Conservation (phyloP, 2,888 invertebrate species). For the Watsonalla cultraria region DNA sequence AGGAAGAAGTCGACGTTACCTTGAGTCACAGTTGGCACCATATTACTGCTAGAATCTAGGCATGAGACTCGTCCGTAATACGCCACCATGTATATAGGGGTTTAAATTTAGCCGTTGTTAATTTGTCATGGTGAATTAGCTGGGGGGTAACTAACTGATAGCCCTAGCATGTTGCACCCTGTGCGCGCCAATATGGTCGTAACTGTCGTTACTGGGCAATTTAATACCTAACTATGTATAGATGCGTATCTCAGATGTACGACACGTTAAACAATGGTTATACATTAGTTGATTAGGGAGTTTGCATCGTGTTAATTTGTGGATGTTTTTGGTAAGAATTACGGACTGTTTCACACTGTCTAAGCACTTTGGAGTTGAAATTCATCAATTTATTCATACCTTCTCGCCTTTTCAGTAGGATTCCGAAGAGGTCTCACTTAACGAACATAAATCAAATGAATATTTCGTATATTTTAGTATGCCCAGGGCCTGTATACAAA, state of each 20-base stretch:
- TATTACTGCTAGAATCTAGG: too few species aligned
- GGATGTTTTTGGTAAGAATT: not conserved
- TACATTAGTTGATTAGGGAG: not conserved
- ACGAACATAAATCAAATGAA: too few species aligned
- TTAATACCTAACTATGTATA: conserved; percentile 67
- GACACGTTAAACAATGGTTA: conserved; percentile 1
- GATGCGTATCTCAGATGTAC: conserved; percentile 49
- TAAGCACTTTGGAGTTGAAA: too few species aligned
- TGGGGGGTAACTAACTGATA: conserved; percentile 72
- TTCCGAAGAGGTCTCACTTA: too few species aligned
- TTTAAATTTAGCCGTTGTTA: conserved; percentile 73
- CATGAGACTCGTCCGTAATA: conserved; percentile 6
- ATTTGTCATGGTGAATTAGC: conserved; percentile 79
- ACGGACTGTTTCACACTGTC: too few species aligned
- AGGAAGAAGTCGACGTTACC: too few species aligned
- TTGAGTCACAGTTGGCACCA: too few species aligned
- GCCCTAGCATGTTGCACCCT: conserved; percentile 75
- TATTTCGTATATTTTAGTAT: too few species aligned
- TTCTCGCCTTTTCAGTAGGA: too few species aligned
- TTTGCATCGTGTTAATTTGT: not conserved
- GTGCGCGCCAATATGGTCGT: conserved; percentile 73
- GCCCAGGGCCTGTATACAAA: too few species aligned
- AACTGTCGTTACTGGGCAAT: conserved; percentile 64
- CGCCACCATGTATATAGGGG: conserved; percentile 16
- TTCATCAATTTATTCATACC: too few species aligned